Evolutionary conservation across 2,113 vertebrate genomes (phyloP).

Genomic region (Caloenas nicobarica): DNA sequence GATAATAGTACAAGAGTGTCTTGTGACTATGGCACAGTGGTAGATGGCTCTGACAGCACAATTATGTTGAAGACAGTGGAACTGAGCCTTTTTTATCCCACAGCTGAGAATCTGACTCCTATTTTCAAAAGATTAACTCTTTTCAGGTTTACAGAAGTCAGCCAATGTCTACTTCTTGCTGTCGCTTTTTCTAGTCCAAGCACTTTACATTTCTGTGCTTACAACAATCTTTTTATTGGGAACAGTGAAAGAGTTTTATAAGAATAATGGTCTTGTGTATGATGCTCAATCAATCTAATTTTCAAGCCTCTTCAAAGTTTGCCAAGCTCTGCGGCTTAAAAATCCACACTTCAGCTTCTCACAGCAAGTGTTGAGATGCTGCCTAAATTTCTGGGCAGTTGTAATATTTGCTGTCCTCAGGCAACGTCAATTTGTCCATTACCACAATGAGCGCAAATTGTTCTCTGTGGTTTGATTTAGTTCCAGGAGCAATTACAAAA

Average conservation of each 20-base stretch:
- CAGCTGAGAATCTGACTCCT: conserved; percentile 26
- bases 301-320: conserved; percentile 40
- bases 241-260: neutral
- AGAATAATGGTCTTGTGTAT: conserved; percentile 5
- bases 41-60: conserved; percentile 12
- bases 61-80: conserved; percentile 8
- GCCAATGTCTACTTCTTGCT: conserved; percentile 26
- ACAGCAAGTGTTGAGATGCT: conserved; percentile 8
- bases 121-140: conserved; percentile 36
- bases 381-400: conserved; percentile 35
- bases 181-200: conserved; percentile 40
- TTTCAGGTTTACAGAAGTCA: conserved; percentile 32
- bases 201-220: conserved; percentile 6
- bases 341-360: conserved; percentile 26
- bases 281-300: conserved; percentile 40
- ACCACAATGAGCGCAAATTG: conserved; percentile 20
- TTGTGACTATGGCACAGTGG: neutral
- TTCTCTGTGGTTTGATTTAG: conserved; percentile 13
- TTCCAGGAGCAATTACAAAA: conserved; percentile 55
- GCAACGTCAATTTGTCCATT: conserved; percentile 53
- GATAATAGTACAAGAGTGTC: neutral
- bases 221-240: neutral
- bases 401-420: conserved; percentile 44
- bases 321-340: conserved; percentile 9
- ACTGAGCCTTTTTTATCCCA: conserved; percentile 20